Percentiles rank a stretch among this genome's conserved stretches.
phyloP scores from a whole-genome alignment of 1,140 invertebrate species.

The Plectus sambesii region DNA sequence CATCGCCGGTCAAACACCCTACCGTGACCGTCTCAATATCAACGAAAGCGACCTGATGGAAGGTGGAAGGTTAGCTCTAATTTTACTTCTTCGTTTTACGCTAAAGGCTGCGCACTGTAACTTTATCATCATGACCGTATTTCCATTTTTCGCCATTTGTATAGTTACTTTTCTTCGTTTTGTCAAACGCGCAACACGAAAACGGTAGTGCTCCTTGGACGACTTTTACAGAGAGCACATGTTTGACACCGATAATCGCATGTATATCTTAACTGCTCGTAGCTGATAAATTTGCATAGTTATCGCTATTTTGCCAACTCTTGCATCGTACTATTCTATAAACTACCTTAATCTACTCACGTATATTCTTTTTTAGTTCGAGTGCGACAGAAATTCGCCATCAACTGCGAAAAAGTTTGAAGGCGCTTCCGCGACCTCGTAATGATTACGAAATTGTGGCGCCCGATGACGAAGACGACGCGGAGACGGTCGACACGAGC shows the following conservation, averaged over 20 bases:
- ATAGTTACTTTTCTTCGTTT: no score
- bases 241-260: no score
- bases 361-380: constrained; percentile 17
- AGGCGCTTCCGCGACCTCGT: constrained; percentile 69
- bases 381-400: constrained; percentile 54
- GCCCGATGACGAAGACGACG: constrained; percentile 66
- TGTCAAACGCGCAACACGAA: no score
- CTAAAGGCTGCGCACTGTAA: constrained; percentile 2
- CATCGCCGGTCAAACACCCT: constrained; percentile 54
- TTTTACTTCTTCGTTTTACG: not conserved
- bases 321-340: no score
- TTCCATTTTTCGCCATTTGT: no score
- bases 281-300: no score
- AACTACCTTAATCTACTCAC: no score
- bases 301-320: no score
- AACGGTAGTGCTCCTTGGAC: no score
- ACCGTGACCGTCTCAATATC: constrained; percentile 87
- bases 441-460: constrained; percentile 99
- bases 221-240: no score
- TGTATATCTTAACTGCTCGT: no score
- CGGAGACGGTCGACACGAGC: constrained; percentile 21
- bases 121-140: no score
- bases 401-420: constrained; percentile 63
- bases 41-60: constrained; percentile 67
- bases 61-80: constrained; percentile 17